Conservation (phyloP, 2,797 vertebrate species). For the Microctenopoma lineatum region DNA sequence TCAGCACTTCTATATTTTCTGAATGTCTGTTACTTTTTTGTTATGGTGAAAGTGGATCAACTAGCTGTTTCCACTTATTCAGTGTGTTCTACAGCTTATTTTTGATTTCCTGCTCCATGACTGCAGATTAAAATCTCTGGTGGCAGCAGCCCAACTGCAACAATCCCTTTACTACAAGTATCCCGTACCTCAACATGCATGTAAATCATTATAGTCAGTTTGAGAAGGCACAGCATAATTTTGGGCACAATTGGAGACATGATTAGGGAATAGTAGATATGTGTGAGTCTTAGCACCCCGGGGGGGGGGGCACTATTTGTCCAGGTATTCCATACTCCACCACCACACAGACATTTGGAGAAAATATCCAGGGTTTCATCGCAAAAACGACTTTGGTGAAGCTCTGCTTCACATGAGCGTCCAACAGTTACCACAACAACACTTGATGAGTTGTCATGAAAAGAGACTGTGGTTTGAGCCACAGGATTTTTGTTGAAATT, state of each 20-base stretch:
- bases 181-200: constrained; percentile 60
- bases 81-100: constrained; percentile 69
- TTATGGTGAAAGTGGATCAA: constrained; percentile 63
- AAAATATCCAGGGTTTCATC: constrained; percentile 41
- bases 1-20: constrained; percentile 53
- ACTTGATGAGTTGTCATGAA: constrained; percentile 10
- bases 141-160: constrained; percentile 78
- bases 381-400: constrained; percentile 16
- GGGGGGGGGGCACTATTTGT: constrained; percentile 57
- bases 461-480: constrained; percentile 5
- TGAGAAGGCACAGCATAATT: constrained; percentile 42
- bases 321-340: constrained; percentile 63
- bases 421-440: constrained; percentile 13
- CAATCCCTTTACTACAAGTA: constrained; percentile 62
- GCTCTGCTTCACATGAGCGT: not conserved
- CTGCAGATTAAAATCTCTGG: constrained; percentile 71
- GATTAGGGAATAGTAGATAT: constrained; percentile 68
- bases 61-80: constrained; percentile 76
- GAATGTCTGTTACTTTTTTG: constrained; percentile 48
- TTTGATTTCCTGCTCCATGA: constrained; percentile 80
- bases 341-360: constrained; percentile 52
- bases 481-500: not conserved
- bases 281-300: constrained; percentile 52
- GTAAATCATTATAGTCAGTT: constrained; percentile 61
- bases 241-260: constrained; percentile 35